Base-by-base conservation (phyloP, 2,797 vertebrate species). In the Fringilla coelebs region DNA sequence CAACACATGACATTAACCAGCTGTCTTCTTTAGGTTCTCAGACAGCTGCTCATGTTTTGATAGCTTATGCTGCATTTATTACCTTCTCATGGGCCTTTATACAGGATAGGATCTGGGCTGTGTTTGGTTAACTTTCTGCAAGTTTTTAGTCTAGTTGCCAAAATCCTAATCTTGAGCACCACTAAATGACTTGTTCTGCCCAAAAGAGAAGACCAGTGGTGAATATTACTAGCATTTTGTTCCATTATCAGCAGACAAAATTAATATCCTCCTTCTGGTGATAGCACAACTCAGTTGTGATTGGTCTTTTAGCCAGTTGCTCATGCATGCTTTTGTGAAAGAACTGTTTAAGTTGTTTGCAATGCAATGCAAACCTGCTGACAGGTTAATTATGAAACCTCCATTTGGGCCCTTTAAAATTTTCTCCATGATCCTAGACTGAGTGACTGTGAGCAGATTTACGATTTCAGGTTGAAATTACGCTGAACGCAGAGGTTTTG, bases 391-490 rank as follows among this genome's bases (percentile, higher is more conserved):
- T 98, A 98, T 97, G 97, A 97, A 97, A 88, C 92, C 96, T 96
- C 90, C 98, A 97, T 98, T 98, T 98, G 98, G 98, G 98, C 95
- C 96, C 96, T 96, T 96, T 98, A 96, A 98, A 98, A 96, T 95
- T 97, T 91, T 98, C 97, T 98, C 96, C 89, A 84, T 97, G 97
- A 91, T 97, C 67, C 52, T 51, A 51, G 16, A 11, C 28, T 85
- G 96, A 98, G 81, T 40, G 52, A 93, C 88, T 90, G 72, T 31
- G 17, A 94, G 57, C 61, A 88, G 88, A 89, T 96, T 92, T 96
- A 94, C 58, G 52, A 82, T 87, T 95, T 67, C 0, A 8, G 38
- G 25, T 80, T 74, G 55, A 96, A 96, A 96, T 87, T 38, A 90
- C 61, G 88, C 90, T 82, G 80, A 95, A 90, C 29, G 1, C 28